Evolutionary conservation across 2,888 invertebrate species (phyloP).

Genomic region (Mimas tiliae): DNA sequence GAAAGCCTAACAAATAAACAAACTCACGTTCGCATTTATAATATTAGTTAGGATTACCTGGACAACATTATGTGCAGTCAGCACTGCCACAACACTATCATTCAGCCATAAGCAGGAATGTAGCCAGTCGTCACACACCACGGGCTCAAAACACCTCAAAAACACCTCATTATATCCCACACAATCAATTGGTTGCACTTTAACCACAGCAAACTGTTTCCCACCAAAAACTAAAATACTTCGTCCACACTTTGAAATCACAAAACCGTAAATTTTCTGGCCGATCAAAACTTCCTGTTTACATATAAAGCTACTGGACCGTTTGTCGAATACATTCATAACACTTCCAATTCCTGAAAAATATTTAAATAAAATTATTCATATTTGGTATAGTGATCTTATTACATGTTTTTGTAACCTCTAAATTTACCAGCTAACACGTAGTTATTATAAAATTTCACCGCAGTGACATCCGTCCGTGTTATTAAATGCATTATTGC

Average conservation of each 20-base stretch:
- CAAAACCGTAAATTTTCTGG: slow-evolving; percentile 86
- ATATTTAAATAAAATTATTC: slow-evolving; percentile 23
- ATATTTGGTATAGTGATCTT: neutral
- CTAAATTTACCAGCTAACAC: slow-evolving; percentile 76
- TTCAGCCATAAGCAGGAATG: slow-evolving; percentile 83
- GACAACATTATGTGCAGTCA: slow-evolving; percentile 88
- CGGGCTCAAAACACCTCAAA: slow-evolving; percentile 45
- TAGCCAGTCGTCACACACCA: slow-evolving; percentile 87
- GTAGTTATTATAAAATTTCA: slow-evolving; percentile 66
- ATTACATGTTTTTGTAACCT: slow-evolving; percentile 35
- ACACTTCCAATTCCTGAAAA: slow-evolving; percentile 84
- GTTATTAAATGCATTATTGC: slow-evolving; percentile 36
- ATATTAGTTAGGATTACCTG: slow-evolving; percentile 57
- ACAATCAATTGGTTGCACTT: slow-evolving; percentile 45
- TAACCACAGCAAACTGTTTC: slow-evolving; percentile 79
- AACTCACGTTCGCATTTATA: too few relatives aligned
- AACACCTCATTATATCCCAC: slow-evolving; percentile 38
- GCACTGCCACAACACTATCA: slow-evolving; percentile 75
- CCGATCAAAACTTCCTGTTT: slow-evolving; percentile 60
- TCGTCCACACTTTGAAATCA: slow-evolving; percentile 49
- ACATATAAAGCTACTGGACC: neutral
- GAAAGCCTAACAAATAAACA: too few relatives aligned
- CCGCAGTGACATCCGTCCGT: slow-evolving; percentile 80
- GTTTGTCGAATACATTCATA: slow-evolving; percentile 55
- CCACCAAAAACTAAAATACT: slow-evolving; percentile 84